Base-by-base conservation (phyloP, 2,113 vertebrate species). In the Sinocyclocheilus anophthalmus region DNA sequence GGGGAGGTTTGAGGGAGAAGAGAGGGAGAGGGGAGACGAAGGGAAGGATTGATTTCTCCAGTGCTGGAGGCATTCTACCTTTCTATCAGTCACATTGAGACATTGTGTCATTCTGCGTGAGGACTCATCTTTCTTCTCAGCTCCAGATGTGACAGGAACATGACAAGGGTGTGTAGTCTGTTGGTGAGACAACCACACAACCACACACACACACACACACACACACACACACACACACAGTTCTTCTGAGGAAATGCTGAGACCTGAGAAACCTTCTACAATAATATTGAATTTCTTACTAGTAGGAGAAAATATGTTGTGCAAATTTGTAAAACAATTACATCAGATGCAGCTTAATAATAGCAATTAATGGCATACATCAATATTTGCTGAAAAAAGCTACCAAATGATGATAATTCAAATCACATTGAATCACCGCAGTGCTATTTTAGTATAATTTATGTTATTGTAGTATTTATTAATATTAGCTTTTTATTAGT, bases 11-110 rank as follows among this genome's bases (percentile, higher is more conserved):
- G 50, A 73, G 81, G 84, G 87, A 70, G 33, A 88, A 59, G 79
- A 87, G 84, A 24, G 12, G 87, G 88, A 88, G 84, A 55, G 63
- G 86, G 90, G 88, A 86, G 89, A 89, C 70, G 88, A 26, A 89
- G 79, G 88, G 88, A 91, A 82, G 84, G 92, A 95, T 92, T 92
- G 92, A 94, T 93, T 92, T 80, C 85, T 92, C 87, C 88, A 87
- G 87, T 81, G 77, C 82, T 87, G 90, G 90, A 88, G 91, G 93
- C 91, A 79, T 87, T 90, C 88, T 89, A 91, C 91, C 88, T 93
- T 94, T 93, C 92, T 91, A 93, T 94, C 93, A 90, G 90, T 93
- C 92, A 92, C 85, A 89, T 86, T 85, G 92, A 91, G 91, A 91
- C 91, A 84, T 91, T 89, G 90, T 87, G 88, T 84, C 88, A 91